phyloP scores from a whole-genome alignment of 2,888 invertebrate species.

The Allygus modestus region DNA sequence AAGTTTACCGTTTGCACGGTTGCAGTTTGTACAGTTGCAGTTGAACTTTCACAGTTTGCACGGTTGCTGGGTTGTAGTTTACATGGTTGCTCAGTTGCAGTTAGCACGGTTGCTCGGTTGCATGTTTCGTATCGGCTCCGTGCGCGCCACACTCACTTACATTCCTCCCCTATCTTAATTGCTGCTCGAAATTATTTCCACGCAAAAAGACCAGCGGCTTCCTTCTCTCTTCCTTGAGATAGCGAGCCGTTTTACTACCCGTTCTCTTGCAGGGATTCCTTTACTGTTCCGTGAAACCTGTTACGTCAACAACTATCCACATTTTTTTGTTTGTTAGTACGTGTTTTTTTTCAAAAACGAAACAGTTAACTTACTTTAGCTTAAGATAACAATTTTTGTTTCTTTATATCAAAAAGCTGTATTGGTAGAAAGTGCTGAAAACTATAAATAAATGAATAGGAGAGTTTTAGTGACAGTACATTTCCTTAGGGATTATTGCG shows the following conservation, averaged over 20 bases:
- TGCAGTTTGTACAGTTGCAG: background rate
- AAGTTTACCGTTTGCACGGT: background rate
- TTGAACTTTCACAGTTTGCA: background rate
- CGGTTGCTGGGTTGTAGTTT: background rate
- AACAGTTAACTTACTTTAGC: too few relatives aligned
- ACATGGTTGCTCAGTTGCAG: background rate
- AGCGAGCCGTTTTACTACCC: background rate
- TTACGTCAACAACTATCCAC: background rate
- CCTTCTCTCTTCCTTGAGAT: constrained; percentile 22
- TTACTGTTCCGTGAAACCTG: background rate
- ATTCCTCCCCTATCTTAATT: constrained; percentile 46
- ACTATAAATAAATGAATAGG: too few relatives aligned
- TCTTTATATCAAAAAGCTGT: too few relatives aligned
- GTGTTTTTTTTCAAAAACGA: too few relatives aligned
- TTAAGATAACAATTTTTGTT: too few relatives aligned
- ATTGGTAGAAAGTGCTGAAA: too few relatives aligned
- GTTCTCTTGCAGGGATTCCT: background rate
- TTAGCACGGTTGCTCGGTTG: constrained; percentile 18
- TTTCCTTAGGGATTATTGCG: too few relatives aligned
- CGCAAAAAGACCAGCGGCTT: constrained; percentile 42
- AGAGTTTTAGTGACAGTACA: too few relatives aligned
- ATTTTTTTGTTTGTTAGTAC: too few relatives aligned
- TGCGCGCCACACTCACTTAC: background rate
- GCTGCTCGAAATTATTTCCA: constrained; percentile 51
- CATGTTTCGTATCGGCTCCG: constrained; percentile 14